A percentile compares a stretch with the other conserved stretches of the same genome.
Conservation (phyloP, 1,140 invertebrate species). For the Ladona fulva region DNA sequence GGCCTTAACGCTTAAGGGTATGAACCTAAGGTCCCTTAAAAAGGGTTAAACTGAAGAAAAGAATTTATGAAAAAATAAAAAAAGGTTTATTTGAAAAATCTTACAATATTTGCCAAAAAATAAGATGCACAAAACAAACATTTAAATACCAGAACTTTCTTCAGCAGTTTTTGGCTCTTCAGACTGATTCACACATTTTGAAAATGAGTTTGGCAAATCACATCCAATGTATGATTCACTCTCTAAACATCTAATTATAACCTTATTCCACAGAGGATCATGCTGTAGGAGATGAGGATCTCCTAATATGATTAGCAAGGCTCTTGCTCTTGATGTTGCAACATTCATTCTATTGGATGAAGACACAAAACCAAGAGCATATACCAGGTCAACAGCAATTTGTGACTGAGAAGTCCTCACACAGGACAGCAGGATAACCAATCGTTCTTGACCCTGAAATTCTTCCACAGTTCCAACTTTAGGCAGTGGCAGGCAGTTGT, state of each 20-base stretch:
- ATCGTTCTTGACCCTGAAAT: constrained; percentile 88
- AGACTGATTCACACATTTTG: no score
- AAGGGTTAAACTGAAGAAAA: no score
- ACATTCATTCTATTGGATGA: constrained; percentile 76
- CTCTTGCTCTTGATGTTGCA: constrained; percentile 70
- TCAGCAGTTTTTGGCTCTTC: no score
- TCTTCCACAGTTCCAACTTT: constrained; percentile 93
- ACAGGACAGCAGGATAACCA: constrained; percentile 76
- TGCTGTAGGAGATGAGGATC: constrained; percentile 63
- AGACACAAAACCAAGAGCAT: constrained; percentile 64
- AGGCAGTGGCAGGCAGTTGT: constrained; percentile 36
- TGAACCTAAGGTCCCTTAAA: no score
- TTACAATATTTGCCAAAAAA: no score
- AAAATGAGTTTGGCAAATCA: constrained; percentile 39
- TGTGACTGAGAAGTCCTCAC: constrained; percentile 55
- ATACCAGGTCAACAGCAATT: constrained; percentile 42
- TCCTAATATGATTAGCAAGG: constrained; percentile 69
- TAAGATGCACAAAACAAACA: no score
- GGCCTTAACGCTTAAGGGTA: no score
- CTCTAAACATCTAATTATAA: constrained; percentile 48
- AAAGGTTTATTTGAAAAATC: no score
- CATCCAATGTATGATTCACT: constrained; percentile 57
- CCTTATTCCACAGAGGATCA: constrained; percentile 60
- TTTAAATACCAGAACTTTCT: no score
- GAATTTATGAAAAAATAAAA: no score